Percentiles rank a stretch among this genome's conserved stretches.
These are phyloP conservation scores for Cataglyphis cursor DNA, from an alignment of 2,888 invertebrate genomes.

Conservation along the genomic window DNA sequence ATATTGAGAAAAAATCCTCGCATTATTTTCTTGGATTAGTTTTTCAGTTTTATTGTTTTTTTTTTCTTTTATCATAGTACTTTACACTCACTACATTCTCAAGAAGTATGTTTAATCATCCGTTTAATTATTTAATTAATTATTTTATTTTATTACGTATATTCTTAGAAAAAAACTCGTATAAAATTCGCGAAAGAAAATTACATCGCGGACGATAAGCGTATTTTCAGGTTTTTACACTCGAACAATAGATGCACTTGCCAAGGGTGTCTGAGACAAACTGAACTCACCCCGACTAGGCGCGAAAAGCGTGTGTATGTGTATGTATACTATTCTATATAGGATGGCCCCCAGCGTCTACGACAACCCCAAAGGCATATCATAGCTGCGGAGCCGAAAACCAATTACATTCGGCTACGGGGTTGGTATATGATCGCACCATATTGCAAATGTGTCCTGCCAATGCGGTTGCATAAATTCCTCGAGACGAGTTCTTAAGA, in stretches of 20 bases:
- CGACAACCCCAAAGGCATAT: constrained; percentile 78
- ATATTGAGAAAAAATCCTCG: background rate
- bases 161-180: background rate
- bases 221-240: constrained; percentile 83
- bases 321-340: constrained; percentile 23
- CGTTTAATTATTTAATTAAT: background rate
- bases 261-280: constrained; percentile 83
- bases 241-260: constrained; percentile 85
- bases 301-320: constrained; percentile 63
- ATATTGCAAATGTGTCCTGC: constrained; percentile 81
- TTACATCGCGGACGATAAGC: constrained; percentile 75
- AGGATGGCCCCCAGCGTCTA: constrained; percentile 73
- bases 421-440: constrained; percentile 77
- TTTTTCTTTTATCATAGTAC: background rate
- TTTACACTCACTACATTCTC: background rate
- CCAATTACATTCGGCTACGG: constrained; percentile 84
- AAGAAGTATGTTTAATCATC: background rate
- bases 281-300: constrained; percentile 80
- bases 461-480: constrained; percentile 79
- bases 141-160: background rate
- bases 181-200: constrained; percentile 58
- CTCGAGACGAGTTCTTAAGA: constrained; percentile 50
- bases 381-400: constrained; percentile 84
- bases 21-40: background rate
- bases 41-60: background rate